Percentiles rank a stretch among this genome's conserved stretches.
Evolutionary conservation across 2,113 vertebrate genomes (phyloP).

Genomic region (Coryphaenoides rupestris): DNA sequence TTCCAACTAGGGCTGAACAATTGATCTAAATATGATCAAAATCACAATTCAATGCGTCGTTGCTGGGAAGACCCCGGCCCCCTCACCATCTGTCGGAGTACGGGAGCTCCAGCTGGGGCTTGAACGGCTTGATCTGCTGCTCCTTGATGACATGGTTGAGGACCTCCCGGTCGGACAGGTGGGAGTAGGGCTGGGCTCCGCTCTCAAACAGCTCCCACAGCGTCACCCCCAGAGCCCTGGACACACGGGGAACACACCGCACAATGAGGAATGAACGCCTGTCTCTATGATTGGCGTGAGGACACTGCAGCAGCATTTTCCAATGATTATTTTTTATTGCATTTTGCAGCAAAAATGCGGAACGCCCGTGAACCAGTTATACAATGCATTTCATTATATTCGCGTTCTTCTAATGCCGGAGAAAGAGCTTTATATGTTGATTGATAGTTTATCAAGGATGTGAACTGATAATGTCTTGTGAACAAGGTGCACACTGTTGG

Average conservation of each 20-base stretch:
- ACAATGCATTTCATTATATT: no score
- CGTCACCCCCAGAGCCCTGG: conserved; percentile 89
- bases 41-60: not conserved
- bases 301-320: not conserved
- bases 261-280: not conserved
- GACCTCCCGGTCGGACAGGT: conserved; percentile 87
- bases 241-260: not conserved
- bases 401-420: not conserved
- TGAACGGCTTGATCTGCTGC: conserved; percentile 84
- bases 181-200: conserved; percentile 81
- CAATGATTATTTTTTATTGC: not conserved
- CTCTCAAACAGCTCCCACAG: conserved; percentile 93
- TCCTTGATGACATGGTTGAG: conserved; percentile 90
- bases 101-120: conserved; percentile 87
- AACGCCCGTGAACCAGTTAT: no score
- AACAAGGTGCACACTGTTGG: no score
- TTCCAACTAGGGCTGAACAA: no score
- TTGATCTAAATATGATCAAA: no score
- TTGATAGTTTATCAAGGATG: no score
- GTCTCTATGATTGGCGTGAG: not conserved
- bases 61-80: conserved; percentile 3
- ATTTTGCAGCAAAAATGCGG: no score
- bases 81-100: conserved; percentile 93
- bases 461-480: no score
- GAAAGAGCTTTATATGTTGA: not conserved